Evolutionary conservation across 2,888 invertebrate genomes (phyloP), one percentile per base, ranked within the genome.

Genomic region (Metallyticus violacea): DNA sequence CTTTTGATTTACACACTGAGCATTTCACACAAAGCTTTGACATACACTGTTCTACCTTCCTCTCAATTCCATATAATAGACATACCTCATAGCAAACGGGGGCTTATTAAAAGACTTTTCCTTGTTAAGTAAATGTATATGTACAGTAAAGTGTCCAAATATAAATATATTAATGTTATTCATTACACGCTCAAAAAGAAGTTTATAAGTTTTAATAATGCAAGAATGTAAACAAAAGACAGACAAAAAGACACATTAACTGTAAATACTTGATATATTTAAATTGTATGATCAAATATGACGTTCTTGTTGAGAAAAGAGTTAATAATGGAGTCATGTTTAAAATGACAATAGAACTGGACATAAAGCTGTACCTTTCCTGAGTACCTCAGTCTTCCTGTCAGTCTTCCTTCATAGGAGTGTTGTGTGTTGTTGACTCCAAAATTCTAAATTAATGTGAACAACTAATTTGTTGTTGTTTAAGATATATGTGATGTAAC

Each of bases 401-500:
- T 15, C 27, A 15, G 6, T n/a, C n/a, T 15, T 1, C 77, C 83
- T 7, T 77, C 25, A 15, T 9, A 81, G 30, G 9, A 81, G 29
- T 62, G 30, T 81, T 81, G 30, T 30, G 83, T 28, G 28, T 27
- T 83, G 83, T 77, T 83, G 79, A 85, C 85, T 85, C 79, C 85
- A 85, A 78, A 79, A 85, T 85, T 85, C 78, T 77, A 86, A 77
- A 85, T 79, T 81, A 3, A 81, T 81, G 81, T 80, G 25, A 78
- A 7, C 27, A 26, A 85, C 7, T 29, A 81, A 22, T 15, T 77
- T n/a, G n/a, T n/a, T n/a, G n/a, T n/a, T n/a, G n/a, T 26, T 28
- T 80, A 62, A 85, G 27, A 62, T n/a, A 29, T 30, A 62, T 62
- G 79, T 85, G 26, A 79, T 83, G 40, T 85, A 22, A 79, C 79